phyloP scores from a whole-genome alignment of 2,113 vertebrate genomes.

The Rhabdomys dilectus region DNA sequence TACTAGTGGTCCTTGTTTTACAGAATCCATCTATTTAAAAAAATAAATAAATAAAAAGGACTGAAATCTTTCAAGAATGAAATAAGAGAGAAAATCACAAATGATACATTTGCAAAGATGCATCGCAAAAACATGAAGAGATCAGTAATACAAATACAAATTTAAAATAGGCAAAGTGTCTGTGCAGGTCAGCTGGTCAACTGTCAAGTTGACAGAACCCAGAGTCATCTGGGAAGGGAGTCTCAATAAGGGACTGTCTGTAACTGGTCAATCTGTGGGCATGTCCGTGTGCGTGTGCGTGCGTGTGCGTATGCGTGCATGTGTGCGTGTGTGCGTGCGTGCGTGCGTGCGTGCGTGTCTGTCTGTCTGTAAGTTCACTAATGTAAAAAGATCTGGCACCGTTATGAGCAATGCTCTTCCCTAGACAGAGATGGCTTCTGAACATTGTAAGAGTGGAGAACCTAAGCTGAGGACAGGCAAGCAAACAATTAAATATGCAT shows the following conservation, averaged over 20 bases:
- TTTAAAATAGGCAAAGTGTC: slow-evolving; percentile 3
- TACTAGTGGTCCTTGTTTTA: neutral
- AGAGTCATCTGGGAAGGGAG: neutral
- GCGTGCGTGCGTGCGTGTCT: too few relatives aligned
- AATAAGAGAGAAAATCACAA: slow-evolving; percentile 1
- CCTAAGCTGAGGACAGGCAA: neutral
- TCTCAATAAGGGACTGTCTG: neutral
- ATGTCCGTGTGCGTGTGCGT: neutral
- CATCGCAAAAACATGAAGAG: neutral
- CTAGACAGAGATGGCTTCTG: neutral
- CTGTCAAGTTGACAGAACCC: neutral
- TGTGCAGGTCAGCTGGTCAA: neutral
- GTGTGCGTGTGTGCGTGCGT: too few relatives aligned
- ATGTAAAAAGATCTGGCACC: neutral
- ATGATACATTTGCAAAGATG: neutral
- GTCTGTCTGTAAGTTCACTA: neutral
- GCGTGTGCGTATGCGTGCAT: too few relatives aligned
- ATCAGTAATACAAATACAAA: neutral
- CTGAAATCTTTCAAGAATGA: neutral
- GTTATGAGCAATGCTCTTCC: too few relatives aligned
- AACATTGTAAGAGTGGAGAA: neutral
- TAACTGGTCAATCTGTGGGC: neutral
- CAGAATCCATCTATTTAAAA: neutral
- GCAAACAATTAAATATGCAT: too few relatives aligned
- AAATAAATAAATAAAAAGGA: neutral